Evolutionary conservation across 2,888 invertebrate species (phyloP).

Genomic region (Agrotis segetum): DNA sequence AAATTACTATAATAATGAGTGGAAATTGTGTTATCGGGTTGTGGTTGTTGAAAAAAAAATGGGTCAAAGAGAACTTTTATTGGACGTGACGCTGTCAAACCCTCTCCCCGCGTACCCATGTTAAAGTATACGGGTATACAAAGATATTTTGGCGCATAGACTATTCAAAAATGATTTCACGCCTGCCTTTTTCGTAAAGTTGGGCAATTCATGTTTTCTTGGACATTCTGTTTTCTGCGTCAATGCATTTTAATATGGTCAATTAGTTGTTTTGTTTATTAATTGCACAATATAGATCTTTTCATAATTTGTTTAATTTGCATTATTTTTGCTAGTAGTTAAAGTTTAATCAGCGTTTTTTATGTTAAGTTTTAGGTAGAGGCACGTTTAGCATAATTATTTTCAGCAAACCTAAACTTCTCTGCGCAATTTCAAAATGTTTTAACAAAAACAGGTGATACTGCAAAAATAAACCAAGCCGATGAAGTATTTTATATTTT

Average conservation of each 20-base stretch:
- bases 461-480: not conserved
- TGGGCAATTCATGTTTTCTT: constrained; percentile 27
- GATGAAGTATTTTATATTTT: not conserved
- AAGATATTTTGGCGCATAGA: not conserved
- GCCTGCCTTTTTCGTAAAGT: not conserved
- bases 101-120: not conserved
- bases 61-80: constrained; percentile 25
- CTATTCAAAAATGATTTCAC: not conserved
- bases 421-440: not conserved
- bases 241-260: constrained; percentile 2
- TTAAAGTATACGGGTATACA: not conserved
- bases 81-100: not conserved
- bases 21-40: constrained; percentile 19
- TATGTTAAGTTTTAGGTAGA: no score
- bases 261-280: not conserved
- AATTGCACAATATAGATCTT: constrained; percentile 31
- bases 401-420: no score
- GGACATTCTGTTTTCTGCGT: not conserved
- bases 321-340: constrained; percentile 1
- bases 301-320: constrained; percentile 11
- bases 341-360: constrained; percentile 22
- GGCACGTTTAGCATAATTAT: constrained; percentile 16
- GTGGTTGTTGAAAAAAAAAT: constrained; percentile 27
- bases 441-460: not conserved
- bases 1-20: constrained; percentile 11